Conservation (phyloP, 2,797 vertebrate genomes). For the Macropus fuliginosus region DNA sequence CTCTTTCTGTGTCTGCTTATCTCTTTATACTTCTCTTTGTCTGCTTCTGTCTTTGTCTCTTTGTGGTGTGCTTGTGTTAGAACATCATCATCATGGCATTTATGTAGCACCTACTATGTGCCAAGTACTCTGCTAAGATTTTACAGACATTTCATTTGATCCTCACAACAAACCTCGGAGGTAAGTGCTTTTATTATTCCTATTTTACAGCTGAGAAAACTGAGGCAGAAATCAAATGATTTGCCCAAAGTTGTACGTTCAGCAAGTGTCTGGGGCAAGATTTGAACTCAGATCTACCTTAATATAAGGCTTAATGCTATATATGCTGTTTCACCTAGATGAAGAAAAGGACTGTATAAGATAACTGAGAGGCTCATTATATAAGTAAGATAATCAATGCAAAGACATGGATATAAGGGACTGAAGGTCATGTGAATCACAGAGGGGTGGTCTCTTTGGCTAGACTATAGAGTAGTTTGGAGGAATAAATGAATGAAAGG, state of each 20-base stretch:
- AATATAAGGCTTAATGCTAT: not conserved
- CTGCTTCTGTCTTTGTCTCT: not conserved
- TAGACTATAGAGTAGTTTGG: too few relatives aligned
- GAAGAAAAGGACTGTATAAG: not conserved
- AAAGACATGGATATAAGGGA: not conserved
- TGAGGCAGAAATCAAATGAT: not conserved
- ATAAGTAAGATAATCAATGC: not conserved
- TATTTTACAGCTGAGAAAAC: not conserved
- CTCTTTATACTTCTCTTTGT: rapidly evolving
- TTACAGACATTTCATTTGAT: not conserved
- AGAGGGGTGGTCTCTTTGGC: not conserved
- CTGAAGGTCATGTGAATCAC: not conserved
- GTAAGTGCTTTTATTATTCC: not conserved
- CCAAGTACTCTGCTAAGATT: not conserved
- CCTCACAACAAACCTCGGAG: not conserved
- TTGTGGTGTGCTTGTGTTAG: not conserved
- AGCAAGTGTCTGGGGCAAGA: not conserved
- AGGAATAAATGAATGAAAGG: too few relatives aligned
- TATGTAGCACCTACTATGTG: not conserved
- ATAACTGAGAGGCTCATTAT: not conserved
- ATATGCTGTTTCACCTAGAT: not conserved
- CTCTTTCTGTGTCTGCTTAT: not conserved
- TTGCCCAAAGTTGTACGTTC: not conserved
- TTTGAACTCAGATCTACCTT: not conserved
- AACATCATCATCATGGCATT: not conserved